Evolutionary conservation across 2,888 invertebrate species (phyloP).

Genomic region (Digitonthophagus gazella): DNA sequence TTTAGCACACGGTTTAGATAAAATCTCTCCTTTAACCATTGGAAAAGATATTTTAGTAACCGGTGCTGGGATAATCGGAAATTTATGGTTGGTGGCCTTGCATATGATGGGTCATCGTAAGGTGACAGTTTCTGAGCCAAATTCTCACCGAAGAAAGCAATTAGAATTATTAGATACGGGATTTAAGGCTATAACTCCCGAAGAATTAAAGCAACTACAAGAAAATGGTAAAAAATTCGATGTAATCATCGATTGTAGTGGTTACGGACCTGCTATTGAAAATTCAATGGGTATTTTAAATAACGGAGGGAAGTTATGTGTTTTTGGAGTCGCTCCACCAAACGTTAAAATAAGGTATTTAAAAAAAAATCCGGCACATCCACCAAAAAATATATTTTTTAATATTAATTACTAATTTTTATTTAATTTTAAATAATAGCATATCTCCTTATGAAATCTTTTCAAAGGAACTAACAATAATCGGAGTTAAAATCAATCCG

Average conservation of each 20-base stretch:
- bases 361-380: no score
- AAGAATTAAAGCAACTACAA: conserved; percentile 51
- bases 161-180: conserved; percentile 60
- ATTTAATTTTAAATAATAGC: conserved; percentile 44
- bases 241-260: conserved; percentile 71
- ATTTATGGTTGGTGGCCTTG: conserved; percentile 64
- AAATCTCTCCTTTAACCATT: conserved; percentile 59
- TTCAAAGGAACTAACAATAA: conserved; percentile 62
- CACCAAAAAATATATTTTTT: no score
- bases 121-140: conserved; percentile 69
- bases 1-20: conserved; percentile 67
- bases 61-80: conserved; percentile 74
- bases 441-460: conserved; percentile 61
- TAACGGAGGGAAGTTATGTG: conserved; percentile 63
- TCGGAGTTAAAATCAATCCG: conserved; percentile 68
- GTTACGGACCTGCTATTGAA: conserved; percentile 68
- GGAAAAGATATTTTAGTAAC: conserved; percentile 63
- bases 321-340: conserved; percentile 67
- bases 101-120: conserved; percentile 68
- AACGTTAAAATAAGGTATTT: conserved; percentile 49
- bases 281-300: conserved; percentile 57
- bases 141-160: conserved; percentile 53
- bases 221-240: conserved; percentile 54
- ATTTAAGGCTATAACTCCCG: conserved; percentile 58
- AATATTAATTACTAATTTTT: no score